A percentile compares a stretch with the other conserved stretches of the same genome.
phyloP scores from a whole-genome alignment of 2,797 vertebrate genomes.

The Lophotriccus pileatus region DNA sequence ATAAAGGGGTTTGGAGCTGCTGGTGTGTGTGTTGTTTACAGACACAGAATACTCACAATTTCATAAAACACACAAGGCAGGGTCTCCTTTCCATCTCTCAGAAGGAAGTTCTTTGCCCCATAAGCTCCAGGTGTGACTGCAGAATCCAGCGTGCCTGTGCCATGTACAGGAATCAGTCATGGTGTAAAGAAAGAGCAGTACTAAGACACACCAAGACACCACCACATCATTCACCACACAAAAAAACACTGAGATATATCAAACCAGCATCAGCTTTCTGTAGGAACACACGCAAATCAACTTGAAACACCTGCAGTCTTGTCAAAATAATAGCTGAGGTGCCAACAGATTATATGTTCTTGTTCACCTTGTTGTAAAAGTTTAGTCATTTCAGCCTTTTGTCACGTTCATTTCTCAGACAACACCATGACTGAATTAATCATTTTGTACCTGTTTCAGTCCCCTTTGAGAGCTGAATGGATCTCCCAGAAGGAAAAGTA shows the following conservation, averaged over 20 bases:
- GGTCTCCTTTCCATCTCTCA: slow-evolving; percentile 87
- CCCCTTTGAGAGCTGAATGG: background rate
- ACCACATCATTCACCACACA: background rate
- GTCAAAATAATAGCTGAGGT: background rate
- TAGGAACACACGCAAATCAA: background rate
- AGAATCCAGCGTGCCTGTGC: slow-evolving; percentile 88
- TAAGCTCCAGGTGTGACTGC: slow-evolving; percentile 86
- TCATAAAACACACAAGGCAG: slow-evolving; percentile 91
- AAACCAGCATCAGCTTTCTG: background rate
- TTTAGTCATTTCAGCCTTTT: background rate
- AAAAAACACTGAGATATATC: background rate
- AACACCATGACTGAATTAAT: background rate
- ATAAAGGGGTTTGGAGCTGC: background rate
- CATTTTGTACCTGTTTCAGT: background rate
- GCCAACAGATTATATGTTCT: background rate
- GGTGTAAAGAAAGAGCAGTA: background rate
- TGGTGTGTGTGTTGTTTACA: background rate
- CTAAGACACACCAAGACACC: background rate
- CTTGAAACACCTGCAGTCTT: background rate
- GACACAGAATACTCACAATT: slow-evolving; percentile 83
- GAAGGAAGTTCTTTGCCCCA: slow-evolving; percentile 89
- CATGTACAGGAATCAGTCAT: background rate
- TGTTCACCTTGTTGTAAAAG: background rate
- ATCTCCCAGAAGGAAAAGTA: background rate
- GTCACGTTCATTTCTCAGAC: background rate